Percentiles rank a stretch among this genome's conserved stretches.
Evolutionary conservation across 23 tunicate genomes (phyloP).

Genomic region (Ciona savignyi): DNA sequence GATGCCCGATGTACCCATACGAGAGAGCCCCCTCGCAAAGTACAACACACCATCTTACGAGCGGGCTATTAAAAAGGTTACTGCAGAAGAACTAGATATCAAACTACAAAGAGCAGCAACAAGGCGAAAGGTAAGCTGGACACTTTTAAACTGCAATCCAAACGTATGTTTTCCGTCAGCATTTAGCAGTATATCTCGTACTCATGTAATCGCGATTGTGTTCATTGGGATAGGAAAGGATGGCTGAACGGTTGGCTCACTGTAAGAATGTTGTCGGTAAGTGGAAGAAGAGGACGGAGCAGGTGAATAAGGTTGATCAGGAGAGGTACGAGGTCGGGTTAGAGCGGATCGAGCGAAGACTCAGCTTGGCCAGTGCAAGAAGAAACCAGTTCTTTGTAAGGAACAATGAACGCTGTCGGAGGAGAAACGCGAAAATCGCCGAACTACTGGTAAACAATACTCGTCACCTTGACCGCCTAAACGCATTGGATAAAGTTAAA

Average conservation of each 20-base stretch:
- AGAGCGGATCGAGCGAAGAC: neutral
- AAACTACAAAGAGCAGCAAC: slow-evolving; percentile 16
- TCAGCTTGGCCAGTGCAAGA: slow-evolving; percentile 13
- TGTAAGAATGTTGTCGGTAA: slow-evolving; percentile 21
- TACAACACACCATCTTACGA: slow-evolving; percentile 2
- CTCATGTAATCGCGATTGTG: too few species aligned
- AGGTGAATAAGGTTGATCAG: slow-evolving; percentile 10
- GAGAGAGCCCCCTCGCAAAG: slow-evolving; percentile 3
- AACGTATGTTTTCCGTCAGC: too few species aligned
- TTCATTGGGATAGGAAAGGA: slow-evolving; percentile 5
- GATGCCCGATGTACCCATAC: neutral
- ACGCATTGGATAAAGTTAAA: too few species aligned
- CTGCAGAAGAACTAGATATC: slow-evolving; percentile 15
- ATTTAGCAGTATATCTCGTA: too few species aligned
- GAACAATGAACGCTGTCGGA: slow-evolving; percentile 14
- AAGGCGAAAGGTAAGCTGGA: slow-evolving; percentile 25
- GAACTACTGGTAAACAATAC: slow-evolving; percentile 24
- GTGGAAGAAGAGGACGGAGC: slow-evolving; percentile 3
- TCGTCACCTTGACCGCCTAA: too few species aligned
- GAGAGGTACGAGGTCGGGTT: slow-evolving; percentile 9
- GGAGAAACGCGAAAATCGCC: slow-evolving; percentile 14
- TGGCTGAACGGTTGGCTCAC: slow-evolving; percentile 19
- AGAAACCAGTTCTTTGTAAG: slow-evolving; percentile 12
- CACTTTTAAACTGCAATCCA: too few species aligned
- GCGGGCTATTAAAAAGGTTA: slow-evolving; percentile 3